Base-by-base conservation (phyloP, 2,888 invertebrate genomes). In the Pyrrhia umbra region DNA sequence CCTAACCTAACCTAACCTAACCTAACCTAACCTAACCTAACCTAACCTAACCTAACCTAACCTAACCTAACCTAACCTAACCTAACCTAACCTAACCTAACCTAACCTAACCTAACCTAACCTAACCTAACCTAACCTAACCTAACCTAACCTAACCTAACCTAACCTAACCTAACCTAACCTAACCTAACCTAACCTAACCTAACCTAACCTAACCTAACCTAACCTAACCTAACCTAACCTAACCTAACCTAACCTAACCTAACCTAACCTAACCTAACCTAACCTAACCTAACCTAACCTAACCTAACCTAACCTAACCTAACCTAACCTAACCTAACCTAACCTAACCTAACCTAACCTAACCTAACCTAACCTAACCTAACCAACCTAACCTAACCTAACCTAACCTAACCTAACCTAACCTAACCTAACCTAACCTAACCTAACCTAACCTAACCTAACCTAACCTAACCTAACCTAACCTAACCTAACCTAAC, bases 171-270 rank as follows among this genome's bases (percentile, higher is more conserved):
- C n/a, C n/a, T n/a, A n/a, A n/a, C n/a, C n/a, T n/a, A n/a, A n/a
- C n/a, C n/a, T n/a, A n/a, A n/a, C n/a, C n/a, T n/a, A n/a, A n/a
- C n/a, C n/a, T n/a, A n/a, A n/a, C n/a, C n/a, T n/a, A n/a, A n/a
- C n/a, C n/a, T n/a, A n/a, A n/a, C n/a, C n/a, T n/a, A n/a, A n/a
- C n/a, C n/a, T n/a, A n/a, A n/a, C n/a, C n/a, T n/a, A n/a, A n/a
- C n/a, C n/a, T n/a, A n/a, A n/a, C n/a, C n/a, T n/a, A n/a, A n/a
- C n/a, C n/a, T n/a, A 68, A 64, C 68, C 60, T 64, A 68, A 64
- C 68, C 64, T 64, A 71, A 67, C 71, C 67, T 67, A 71, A 67
- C 71, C 67, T 67, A 71, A 67, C 69, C 67, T 67, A 71, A 67
- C 71, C 68, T 68, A 71, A 67, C 71, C 67, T 67, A 71, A 67